phyloP scores from a whole-genome alignment of 1,140 invertebrate species.

The Euglossa dilemma region DNA sequence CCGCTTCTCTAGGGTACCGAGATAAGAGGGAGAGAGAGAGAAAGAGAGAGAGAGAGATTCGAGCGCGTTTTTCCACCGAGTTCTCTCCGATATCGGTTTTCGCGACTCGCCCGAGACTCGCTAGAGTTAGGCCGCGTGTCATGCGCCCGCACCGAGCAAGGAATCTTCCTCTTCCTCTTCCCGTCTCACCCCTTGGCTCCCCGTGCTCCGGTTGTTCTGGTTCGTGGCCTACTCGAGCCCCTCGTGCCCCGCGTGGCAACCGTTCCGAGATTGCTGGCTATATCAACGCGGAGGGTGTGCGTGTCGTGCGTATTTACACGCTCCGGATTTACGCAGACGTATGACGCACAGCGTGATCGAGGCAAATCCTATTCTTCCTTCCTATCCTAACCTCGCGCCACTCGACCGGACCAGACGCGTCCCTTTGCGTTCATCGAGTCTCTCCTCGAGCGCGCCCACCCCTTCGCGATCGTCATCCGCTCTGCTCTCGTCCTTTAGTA shows the following conservation, averaged over 20 bases:
- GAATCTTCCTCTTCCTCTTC: background rate
- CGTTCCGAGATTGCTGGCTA: background rate
- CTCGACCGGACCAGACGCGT: no score
- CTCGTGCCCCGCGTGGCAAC: background rate
- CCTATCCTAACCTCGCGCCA: conserved; percentile 35
- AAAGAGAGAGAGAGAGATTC: background rate
- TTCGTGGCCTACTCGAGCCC: background rate
- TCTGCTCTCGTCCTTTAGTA: no score
- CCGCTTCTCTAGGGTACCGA: conserved; percentile 41
- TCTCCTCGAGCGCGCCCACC: no score
- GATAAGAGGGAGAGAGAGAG: background rate
- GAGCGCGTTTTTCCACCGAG: background rate
- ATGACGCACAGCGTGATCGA: conserved; percentile 71
- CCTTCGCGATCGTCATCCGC: no score
- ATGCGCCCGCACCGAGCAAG: background rate
- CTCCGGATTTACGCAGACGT: conserved; percentile 70
- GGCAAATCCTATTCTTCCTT: conserved; percentile 72
- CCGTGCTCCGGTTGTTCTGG: background rate
- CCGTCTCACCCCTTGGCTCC: background rate
- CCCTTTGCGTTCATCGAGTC: no score
- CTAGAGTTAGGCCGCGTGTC: no score
- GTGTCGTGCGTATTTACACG: conserved; percentile 61
- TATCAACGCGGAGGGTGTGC: conserved; percentile 44
- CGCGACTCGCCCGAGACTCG: no score
- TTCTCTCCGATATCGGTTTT: no score